Percentiles rank a stretch among this genome's conserved stretches.
phyloP scores from a whole-genome alignment of 2,113 vertebrate genomes.

The Quiscalus mexicanus region DNA sequence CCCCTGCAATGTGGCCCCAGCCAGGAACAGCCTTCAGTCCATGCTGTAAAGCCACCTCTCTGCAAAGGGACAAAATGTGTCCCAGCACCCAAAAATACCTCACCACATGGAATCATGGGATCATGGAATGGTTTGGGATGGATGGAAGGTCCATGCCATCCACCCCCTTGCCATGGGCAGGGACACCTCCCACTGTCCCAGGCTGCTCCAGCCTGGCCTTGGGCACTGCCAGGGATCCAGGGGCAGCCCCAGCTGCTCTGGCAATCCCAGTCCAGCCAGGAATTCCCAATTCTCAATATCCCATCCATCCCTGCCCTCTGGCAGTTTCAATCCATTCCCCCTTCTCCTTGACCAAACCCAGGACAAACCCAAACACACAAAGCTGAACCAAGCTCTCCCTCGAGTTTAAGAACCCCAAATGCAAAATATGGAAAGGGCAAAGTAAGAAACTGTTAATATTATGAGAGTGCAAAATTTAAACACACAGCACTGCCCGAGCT shows the following conservation, averaged over 20 bases:
- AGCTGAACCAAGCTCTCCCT: accelerated
- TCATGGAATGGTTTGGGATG: neutral
- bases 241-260: neutral
- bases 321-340: neutral
- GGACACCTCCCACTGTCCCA: neutral
- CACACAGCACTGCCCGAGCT: accelerated
- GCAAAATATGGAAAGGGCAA: accelerated
- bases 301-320: neutral
- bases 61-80: neutral
- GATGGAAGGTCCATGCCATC: accelerated
- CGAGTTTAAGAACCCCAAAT: accelerated
- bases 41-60: accelerated
- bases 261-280: neutral
- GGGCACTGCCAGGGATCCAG: neutral
- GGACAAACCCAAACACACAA: neutral
- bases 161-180: neutral
- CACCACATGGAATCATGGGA: neutral
- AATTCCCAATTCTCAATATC: neutral
- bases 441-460: neutral
- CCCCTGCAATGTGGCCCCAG: accelerated
- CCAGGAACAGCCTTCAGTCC: neutral
- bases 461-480: neutral
- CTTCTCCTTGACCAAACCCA: neutral
- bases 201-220: accelerated
- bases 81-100: accelerated